Evolutionary conservation across 2,113 vertebrate species (phyloP).

Genomic region (Ctenodactylus gundi): DNA sequence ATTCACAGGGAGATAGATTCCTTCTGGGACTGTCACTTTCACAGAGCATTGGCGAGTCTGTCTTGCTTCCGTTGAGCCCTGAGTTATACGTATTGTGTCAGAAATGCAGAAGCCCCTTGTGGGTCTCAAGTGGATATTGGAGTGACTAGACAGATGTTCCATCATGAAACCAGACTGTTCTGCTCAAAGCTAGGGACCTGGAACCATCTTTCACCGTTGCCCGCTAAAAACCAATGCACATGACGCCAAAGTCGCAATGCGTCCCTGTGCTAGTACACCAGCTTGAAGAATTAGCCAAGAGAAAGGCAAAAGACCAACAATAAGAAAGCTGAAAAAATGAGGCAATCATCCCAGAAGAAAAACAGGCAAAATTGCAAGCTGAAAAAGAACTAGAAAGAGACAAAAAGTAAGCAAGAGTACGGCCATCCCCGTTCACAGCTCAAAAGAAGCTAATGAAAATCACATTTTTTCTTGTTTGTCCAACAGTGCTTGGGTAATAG

Average conservation of each 20-base stretch:
- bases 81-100: accelerated
- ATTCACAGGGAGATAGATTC: neutral
- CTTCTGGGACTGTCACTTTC: neutral
- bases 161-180: neutral
- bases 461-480: neutral
- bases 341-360: neutral
- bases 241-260: neutral
- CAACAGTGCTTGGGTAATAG: neutral
- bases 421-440: neutral
- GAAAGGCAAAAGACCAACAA: neutral
- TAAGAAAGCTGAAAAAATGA: neutral
- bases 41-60: accelerated
- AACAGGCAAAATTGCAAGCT: neutral
- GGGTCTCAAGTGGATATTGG: neutral
- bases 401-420: neutral
- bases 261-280: neutral
- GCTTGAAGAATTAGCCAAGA: neutral
- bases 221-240: neutral
- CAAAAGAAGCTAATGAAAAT: neutral
- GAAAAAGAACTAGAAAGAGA: neutral
- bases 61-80: accelerated
- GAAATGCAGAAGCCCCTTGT: accelerated
- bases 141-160: neutral
- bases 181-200: neutral
- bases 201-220: neutral